These are phyloP conservation scores for Dinothrombium tinctorium DNA, from an alignment of 1,140 invertebrate genomes.

Conservation along the genomic window DNA sequence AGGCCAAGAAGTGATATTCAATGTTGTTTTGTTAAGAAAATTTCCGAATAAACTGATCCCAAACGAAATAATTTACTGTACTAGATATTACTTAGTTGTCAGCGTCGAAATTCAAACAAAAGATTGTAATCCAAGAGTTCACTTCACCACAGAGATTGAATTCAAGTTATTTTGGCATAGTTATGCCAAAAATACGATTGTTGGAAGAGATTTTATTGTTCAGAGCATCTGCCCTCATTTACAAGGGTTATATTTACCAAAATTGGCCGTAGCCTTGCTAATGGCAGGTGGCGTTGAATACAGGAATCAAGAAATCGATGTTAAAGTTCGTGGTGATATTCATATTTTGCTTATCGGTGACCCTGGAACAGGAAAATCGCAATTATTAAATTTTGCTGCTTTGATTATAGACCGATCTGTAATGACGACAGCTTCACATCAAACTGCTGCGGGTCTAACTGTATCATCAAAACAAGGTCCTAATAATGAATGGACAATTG, in stretches of 20 bases:
- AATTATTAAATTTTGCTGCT: constrained; percentile 50
- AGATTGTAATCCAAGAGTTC: too few relatives aligned
- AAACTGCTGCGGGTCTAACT: constrained; percentile 64
- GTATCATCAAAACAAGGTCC: constrained; percentile 53
- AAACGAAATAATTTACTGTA: too few relatives aligned
- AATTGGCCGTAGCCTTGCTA: constrained; percentile 49
- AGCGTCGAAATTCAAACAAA: too few relatives aligned
- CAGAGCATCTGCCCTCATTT: constrained; percentile 66
- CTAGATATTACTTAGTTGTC: too few relatives aligned
- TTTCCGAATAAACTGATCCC: too few relatives aligned
- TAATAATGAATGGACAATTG: constrained; percentile 54
- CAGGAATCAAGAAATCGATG: constrained; percentile 10
- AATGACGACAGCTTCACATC: constrained; percentile 57
- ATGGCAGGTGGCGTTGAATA: constrained; percentile 39
- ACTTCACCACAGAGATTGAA: too few relatives aligned
- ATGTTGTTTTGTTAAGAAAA: too few relatives aligned
- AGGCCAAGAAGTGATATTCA: too few relatives aligned
- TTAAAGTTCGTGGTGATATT: constrained; percentile 40
- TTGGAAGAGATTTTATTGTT: too few relatives aligned
- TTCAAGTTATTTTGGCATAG: too few relatives aligned
- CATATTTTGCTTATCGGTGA: constrained; percentile 72
- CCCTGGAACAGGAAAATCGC: constrained; percentile 68
- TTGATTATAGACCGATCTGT: constrained; percentile 49
- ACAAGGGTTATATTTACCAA: constrained; percentile 62
- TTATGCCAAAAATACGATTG: too few relatives aligned